Percentiles rank a stretch among this genome's conserved stretches.
These are phyloP conservation scores for Batillaria attramentaria DNA, from an alignment of 1,140 invertebrate species.

Conservation along the genomic window DNA sequence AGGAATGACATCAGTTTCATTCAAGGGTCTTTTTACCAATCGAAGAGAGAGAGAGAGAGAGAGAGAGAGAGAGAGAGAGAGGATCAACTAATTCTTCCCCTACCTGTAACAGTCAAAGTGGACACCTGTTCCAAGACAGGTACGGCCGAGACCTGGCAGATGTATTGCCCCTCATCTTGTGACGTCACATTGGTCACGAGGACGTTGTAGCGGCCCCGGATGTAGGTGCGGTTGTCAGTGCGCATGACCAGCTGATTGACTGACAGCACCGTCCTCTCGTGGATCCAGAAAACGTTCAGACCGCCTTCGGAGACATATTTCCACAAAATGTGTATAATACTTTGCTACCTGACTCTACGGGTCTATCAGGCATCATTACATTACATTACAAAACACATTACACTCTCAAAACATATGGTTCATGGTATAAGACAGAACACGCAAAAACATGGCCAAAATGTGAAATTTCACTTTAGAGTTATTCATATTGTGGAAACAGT, in stretches of 20 bases:
- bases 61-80: neutral
- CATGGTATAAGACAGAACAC: too few species aligned
- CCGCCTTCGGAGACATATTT: neutral
- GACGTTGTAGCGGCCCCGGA: neutral
- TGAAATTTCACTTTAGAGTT: too few species aligned
- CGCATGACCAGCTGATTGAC: conserved; percentile 2
- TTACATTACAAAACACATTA: too few species aligned
- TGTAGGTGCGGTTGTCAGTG: neutral
- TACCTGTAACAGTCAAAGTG: neutral
- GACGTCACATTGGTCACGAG: neutral
- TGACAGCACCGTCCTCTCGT: neutral
- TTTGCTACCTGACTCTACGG: too few species aligned
- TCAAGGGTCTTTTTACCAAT: too few species aligned
- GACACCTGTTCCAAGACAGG: conserved; percentile 5
- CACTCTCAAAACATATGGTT: too few species aligned
- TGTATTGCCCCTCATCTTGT: conserved; percentile 2
- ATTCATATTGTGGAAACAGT: too few species aligned
- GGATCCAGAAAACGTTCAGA: conserved; percentile 2
- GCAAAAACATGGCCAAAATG: too few species aligned
- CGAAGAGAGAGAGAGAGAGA: too few species aligned
- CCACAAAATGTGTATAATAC: too few species aligned
- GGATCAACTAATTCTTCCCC: neutral
- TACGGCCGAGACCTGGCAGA: neutral
- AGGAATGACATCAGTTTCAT: neutral
- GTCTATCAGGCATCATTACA: too few species aligned